Evolutionary conservation across 2,797 vertebrate genomes (phyloP).

Genomic region (Chelmon rostratus): DNA sequence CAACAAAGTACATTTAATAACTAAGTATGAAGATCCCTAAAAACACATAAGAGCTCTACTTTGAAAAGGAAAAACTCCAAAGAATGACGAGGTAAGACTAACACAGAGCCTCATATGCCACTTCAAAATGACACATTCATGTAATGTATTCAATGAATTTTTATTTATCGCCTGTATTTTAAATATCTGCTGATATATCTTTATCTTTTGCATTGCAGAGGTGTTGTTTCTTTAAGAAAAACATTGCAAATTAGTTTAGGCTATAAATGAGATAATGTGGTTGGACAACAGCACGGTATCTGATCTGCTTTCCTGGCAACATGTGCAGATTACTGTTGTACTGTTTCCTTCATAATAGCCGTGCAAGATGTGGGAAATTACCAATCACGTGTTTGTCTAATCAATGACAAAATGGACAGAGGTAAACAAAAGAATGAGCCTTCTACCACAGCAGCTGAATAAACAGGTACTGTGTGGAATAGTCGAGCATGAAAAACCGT

Average conservation of each 20-base stretch:
- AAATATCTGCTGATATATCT: conserved; percentile 12
- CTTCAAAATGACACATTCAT: not conserved
- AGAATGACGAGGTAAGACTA: too few species aligned
- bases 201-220: not conserved
- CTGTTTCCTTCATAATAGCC: conserved; percentile 39
- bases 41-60: too few species aligned
- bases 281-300: conserved; percentile 21
- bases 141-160: conserved; percentile 21
- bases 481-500: not conserved
- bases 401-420: conserved; percentile 24
- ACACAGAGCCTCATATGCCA: not conserved
- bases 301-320: conserved; percentile 48
- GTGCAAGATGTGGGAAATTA: conserved; percentile 50
- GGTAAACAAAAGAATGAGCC: conserved; percentile 22
- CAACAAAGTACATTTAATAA: not conserved
- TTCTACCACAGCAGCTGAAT: not conserved
- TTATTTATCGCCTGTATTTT: conserved; percentile 4
- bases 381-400: conserved; percentile 34
- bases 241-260: conserved; percentile 22
- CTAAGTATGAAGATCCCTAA: not conserved
- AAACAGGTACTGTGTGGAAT: not conserved
- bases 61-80: too few species aligned
- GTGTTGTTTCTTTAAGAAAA: not conserved
- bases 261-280: conserved; percentile 43
- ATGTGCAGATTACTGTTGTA: conserved; percentile 31